Base-by-base conservation (phyloP, 2,888 invertebrate genomes). In the Drosophila mulleri region DNA sequence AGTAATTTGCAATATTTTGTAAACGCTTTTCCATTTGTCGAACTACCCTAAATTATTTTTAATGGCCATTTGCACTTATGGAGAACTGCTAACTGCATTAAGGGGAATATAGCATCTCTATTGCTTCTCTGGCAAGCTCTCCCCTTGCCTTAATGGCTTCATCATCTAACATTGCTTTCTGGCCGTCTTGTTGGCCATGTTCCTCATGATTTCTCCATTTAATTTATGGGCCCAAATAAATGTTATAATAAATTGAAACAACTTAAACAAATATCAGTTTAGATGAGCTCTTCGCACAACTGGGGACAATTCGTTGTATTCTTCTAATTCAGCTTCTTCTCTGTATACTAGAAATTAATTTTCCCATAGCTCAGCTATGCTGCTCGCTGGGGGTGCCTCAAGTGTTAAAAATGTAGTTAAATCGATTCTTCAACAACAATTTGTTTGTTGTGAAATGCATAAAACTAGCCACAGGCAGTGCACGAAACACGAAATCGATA, bases 1-100 rank as follows among this genome's bases (percentile, higher is more conserved):
- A 87, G 88, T 85, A 89, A 89, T 89, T 90, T 88, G 90, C 85
- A 85, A 90, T 88, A 88, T 85, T 80, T 80, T 82, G 80, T 82
- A 81, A 86, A 84, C 77, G 85, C 73, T 84, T 75, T 71, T 69
- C 39, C 65, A 76, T 62, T 62, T 45, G 70, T 37, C 60, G 66
- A 78, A 69, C 80, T 74, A 85, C 85, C 72, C 84, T 76, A 79
- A 79, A 87, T 83, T 89, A 83, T 78, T 88, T 82, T 85, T 89
- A 88, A 88, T 88, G 87, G 82, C 88, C 85, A 82, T 88, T 88
- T 87, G 83, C 90, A 88, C 88, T 89, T 87, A 88, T 70, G 69
- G 52, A 23, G 75, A 82, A 66, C 77, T 76, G 50, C 44, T 60
- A 35, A 47, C 60, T 50, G 64, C 54, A 75, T 58, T 70, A 11